These are phyloP conservation scores for Dilophus febrilis DNA, from an alignment of 2,888 invertebrate species.

Conservation along the genomic window DNA sequence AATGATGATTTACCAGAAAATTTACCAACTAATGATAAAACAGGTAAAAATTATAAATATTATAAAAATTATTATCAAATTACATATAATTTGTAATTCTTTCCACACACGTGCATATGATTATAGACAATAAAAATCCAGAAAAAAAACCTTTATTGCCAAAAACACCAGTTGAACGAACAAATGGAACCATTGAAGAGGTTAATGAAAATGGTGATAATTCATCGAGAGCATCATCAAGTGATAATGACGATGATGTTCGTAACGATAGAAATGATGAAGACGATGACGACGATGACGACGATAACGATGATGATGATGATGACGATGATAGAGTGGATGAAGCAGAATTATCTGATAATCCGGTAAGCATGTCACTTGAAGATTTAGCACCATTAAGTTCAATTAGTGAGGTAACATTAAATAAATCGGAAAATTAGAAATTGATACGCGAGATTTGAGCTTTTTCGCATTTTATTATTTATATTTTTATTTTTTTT, in stretches of 20 bases:
- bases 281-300: too few species aligned
- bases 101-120: too few species aligned
- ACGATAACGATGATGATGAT: constrained; percentile 20
- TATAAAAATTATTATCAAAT: too few species aligned
- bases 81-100: too few species aligned
- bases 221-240: constrained; percentile 21
- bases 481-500: neutral
- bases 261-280: constrained; percentile 17
- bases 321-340: constrained; percentile 17
- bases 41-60: too few species aligned
- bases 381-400: constrained; percentile 32
- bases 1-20: too few species aligned
- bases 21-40: too few species aligned
- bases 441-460: constrained; percentile 4
- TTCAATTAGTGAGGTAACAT: constrained; percentile 35
- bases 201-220: constrained; percentile 12
- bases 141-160: too few species aligned
- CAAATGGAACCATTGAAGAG: neutral
- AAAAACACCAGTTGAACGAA: constrained; percentile 3
- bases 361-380: constrained; percentile 31
- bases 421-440: constrained; percentile 14
- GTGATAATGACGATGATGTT: constrained; percentile 21
- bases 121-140: too few species aligned
- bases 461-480: neutral
- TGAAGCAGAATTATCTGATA: constrained; percentile 14